Evolutionary conservation across 2,888 invertebrate genomes (phyloP).

Genomic region (Drosophila meridiana): DNA sequence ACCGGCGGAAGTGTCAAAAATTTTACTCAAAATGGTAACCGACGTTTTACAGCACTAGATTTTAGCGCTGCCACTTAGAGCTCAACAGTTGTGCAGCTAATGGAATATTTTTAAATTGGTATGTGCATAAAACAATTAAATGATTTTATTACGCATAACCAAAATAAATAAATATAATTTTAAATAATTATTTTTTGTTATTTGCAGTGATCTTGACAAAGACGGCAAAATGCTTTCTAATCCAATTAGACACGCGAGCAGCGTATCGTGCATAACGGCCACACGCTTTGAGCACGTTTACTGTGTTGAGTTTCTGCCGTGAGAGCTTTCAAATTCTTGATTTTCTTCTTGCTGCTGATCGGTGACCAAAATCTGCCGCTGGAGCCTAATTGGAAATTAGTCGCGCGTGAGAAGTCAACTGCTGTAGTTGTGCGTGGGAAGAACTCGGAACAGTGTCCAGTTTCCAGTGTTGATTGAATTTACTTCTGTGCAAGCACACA

Average conservation of each 20-base stretch:
- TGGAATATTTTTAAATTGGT: neutral
- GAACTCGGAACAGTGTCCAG: slow-evolving; percentile 26
- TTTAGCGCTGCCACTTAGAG: neutral
- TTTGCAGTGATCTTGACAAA: neutral
- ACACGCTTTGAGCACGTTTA: slow-evolving; percentile 20
- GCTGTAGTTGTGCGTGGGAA: slow-evolving; percentile 47
- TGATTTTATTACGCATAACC: neutral
- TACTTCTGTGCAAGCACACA: neutral
- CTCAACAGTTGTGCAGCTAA: slow-evolving; percentile 25
- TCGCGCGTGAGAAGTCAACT: slow-evolving; percentile 61
- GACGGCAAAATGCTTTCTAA: neutral
- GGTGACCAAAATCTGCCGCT: slow-evolving; percentile 37
- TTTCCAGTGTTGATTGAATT: slow-evolving; percentile 49
- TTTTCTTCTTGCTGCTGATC: slow-evolving; percentile 48
- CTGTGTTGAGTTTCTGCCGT: slow-evolving; percentile 40
- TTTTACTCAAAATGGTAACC: slow-evolving; percentile 35
- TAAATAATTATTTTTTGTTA: neutral
- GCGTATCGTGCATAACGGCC: slow-evolving; percentile 34
- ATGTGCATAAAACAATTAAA: neutral
- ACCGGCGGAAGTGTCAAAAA: slow-evolving; percentile 77
- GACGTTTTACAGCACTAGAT: slow-evolving; percentile 28
- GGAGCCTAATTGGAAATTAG: slow-evolving; percentile 58
- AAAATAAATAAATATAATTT: neutral
- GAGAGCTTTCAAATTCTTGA: slow-evolving; percentile 58
- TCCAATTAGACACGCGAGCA: slow-evolving; percentile 13